phyloP scores from a whole-genome alignment of 2,888 invertebrate genomes.

The Drosophila colorata region DNA sequence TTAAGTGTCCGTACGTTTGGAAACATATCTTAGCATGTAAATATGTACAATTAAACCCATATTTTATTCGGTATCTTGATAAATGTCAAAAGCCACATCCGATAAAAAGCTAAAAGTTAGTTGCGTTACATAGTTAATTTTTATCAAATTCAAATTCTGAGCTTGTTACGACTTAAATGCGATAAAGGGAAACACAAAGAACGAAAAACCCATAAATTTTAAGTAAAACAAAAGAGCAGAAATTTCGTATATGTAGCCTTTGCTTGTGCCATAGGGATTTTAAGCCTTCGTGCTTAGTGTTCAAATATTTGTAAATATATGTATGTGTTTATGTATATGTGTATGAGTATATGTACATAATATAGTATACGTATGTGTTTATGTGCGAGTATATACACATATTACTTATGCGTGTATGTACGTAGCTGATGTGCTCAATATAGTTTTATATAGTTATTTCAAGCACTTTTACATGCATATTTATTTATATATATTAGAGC shows the following conservation, averaged over 20 bases:
- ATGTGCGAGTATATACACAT: neutral
- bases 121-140: constrained; percentile 9
- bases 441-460: constrained; percentile 53
- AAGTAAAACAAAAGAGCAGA: constrained; percentile 51
- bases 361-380: constrained; percentile 4
- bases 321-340: constrained; percentile 1
- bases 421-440: constrained; percentile 56
- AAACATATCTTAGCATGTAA: constrained; percentile 12
- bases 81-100: constrained; percentile 16
- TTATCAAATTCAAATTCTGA: constrained; percentile 33
- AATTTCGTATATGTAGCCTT: constrained; percentile 38
- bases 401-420: constrained; percentile 11
- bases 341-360: neutral
- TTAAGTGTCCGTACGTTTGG: too few species aligned
- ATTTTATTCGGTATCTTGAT: constrained; percentile 35
- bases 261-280: constrained; percentile 52
- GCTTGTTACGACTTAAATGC: constrained; percentile 48
- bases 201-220: constrained; percentile 58
- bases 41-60: constrained; percentile 10
- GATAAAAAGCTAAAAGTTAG: constrained; percentile 17
- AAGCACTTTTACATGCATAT: constrained; percentile 52
- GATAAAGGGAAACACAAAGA: constrained; percentile 53
- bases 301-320: constrained; percentile 33
- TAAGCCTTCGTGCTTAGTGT: constrained; percentile 30
- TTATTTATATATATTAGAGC: constrained; percentile 33